A percentile compares a stretch with the other conserved stretches of the same genome.
phyloP scores from a whole-genome alignment of 2,888 invertebrate species.

The Epirrhoe alternata region DNA sequence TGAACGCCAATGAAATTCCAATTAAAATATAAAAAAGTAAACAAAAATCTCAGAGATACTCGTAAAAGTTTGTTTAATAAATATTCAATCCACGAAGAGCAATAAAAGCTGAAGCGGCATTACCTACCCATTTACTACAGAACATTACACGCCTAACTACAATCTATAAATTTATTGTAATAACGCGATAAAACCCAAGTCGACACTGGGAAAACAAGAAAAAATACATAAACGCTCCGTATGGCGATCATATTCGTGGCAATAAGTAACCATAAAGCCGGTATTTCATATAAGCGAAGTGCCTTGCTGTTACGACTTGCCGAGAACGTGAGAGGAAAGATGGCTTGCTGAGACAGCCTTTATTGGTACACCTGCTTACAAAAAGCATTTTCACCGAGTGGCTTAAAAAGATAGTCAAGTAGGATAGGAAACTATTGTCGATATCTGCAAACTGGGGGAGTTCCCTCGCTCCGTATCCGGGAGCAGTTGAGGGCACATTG shows the following conservation, averaged over 20 bases:
- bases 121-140: constrained; percentile 44
- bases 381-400: constrained; percentile 50
- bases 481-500: constrained; percentile 28
- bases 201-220: constrained; percentile 56
- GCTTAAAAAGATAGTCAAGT: constrained; percentile 53
- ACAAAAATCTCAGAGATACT: neutral
- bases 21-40: constrained; percentile 4
- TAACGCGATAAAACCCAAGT: constrained; percentile 57
- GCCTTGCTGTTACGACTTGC: constrained; percentile 69
- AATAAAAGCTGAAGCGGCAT: constrained; percentile 37
- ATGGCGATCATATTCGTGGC: constrained; percentile 64
- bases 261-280: constrained; percentile 77
- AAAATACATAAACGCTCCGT: constrained; percentile 62
- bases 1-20: neutral
- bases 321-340: constrained; percentile 74
- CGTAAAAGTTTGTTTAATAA: constrained; percentile 9
- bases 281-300: constrained; percentile 75
- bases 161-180: constrained; percentile 58
- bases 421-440: constrained; percentile 27
- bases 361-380: constrained; percentile 75
- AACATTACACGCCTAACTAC: constrained; percentile 52
- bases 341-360: constrained; percentile 60
- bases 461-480: constrained; percentile 27
- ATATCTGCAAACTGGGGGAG: constrained; percentile 35
- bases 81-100: constrained; percentile 33